Conservation (phyloP, 2,888 invertebrate genomes). For the Parnassius apollo region DNA sequence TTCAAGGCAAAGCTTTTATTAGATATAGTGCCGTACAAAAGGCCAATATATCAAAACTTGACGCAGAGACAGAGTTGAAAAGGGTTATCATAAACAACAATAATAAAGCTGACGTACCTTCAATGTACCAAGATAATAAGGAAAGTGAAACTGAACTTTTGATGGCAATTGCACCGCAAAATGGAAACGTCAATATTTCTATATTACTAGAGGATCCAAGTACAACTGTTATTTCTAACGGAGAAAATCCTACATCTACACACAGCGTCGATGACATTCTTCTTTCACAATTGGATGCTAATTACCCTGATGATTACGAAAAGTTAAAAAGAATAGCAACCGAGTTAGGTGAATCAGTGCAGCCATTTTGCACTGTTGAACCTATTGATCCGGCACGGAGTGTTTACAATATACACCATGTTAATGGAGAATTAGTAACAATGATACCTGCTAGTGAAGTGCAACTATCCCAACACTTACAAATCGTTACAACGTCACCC, state of each 20-base stretch:
- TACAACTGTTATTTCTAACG: conserved; percentile 64
- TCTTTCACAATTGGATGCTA: conserved; percentile 84
- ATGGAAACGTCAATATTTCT: conserved; percentile 69
- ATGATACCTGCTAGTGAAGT: conserved; percentile 74
- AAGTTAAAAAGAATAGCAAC: conserved; percentile 91
- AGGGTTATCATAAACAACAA: conserved; percentile 70
- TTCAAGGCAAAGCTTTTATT: conserved; percentile 88
- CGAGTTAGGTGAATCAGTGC: conserved; percentile 89
- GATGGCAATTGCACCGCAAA: conserved; percentile 67
- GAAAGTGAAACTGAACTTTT: conserved; percentile 60
- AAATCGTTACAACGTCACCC: conserved; percentile 81
- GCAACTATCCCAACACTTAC: conserved; percentile 74
- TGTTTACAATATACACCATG: conserved; percentile 80
- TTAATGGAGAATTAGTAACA: conserved; percentile 71
- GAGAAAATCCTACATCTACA: conserved; percentile 80
- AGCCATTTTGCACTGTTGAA: conserved; percentile 84
- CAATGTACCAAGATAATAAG: conserved; percentile 77
- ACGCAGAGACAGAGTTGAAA: conserved; percentile 63
- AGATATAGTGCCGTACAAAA: conserved; percentile 81
- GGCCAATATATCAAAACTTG: conserved; percentile 69
- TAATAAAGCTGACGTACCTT: conserved; percentile 77
- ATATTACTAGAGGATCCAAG: conserved; percentile 74
- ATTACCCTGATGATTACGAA: conserved; percentile 90
- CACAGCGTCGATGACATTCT: conserved; percentile 86
- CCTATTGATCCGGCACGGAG: conserved; percentile 74